phyloP scores from a whole-genome alignment of 2,888 invertebrate genomes.

The Selenia dentaria region DNA sequence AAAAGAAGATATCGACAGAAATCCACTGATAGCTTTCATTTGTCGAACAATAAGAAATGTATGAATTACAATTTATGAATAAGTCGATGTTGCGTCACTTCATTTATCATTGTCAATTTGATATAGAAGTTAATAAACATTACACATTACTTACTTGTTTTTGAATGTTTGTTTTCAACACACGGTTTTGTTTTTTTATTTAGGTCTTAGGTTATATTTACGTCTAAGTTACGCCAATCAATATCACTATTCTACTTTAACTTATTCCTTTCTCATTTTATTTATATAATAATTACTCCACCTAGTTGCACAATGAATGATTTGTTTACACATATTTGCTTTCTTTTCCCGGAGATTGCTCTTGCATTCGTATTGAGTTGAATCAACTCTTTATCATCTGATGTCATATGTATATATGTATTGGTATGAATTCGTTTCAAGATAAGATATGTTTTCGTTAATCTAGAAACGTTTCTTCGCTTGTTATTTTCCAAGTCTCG shows the following conservation, averaged over 20 bases:
- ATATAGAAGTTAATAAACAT: not conserved
- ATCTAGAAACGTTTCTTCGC: conserved; percentile 15
- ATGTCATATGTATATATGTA: conserved; percentile 11
- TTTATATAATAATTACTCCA: too few relatives aligned
- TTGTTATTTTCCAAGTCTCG: conserved; percentile 4
- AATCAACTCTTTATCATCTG: conserved; percentile 19
- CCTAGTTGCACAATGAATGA: conserved; percentile 9
- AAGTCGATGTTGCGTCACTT: too few relatives aligned
- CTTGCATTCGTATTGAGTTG: conserved; percentile 14
- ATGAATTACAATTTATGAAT: too few relatives aligned
- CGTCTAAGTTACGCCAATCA: too few relatives aligned
- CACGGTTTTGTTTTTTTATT: too few relatives aligned
- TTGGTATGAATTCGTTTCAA: conserved; percentile 12
- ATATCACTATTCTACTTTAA: too few relatives aligned
- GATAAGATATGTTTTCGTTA: conserved; percentile 18
- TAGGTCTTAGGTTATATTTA: too few relatives aligned
- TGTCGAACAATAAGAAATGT: too few relatives aligned
- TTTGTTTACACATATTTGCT: conserved; percentile 5
- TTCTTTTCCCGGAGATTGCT: conserved; percentile 1
- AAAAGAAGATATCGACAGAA: conserved; percentile 1
- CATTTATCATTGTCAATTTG: not conserved
- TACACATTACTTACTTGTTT: too few relatives aligned
- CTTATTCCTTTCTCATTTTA: too few relatives aligned
- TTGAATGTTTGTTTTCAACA: too few relatives aligned
- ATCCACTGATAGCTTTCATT: too few relatives aligned